Percentiles rank a stretch among this genome's conserved stretches.
Evolutionary conservation across 2,113 vertebrate species (phyloP).

Genomic region (Ochotona curzoniae): DNA sequence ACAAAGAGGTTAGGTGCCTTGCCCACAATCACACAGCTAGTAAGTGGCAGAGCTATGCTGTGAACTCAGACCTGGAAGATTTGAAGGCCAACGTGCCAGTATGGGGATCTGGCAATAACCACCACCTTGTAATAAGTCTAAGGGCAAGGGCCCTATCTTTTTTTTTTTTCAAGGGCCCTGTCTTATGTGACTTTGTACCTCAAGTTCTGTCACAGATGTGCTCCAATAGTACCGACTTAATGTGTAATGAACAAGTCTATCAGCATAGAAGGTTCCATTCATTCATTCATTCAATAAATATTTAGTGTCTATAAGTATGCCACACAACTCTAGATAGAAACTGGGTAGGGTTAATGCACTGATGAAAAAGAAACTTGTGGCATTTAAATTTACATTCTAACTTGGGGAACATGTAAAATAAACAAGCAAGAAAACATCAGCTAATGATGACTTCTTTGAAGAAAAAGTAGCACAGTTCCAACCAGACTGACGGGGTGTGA

Average conservation of each 20-base stretch:
- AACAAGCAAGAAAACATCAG: conserved; percentile 14
- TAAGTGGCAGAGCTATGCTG: background rate
- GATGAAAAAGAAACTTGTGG: background rate
- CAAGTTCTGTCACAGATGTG: background rate
- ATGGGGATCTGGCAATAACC: background rate
- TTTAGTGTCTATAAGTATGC: background rate
- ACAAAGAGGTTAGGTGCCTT: conserved; percentile 2
- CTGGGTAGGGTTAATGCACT: background rate
- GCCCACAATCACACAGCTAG: background rate
- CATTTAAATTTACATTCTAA: conserved; percentile 15
- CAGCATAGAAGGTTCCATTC: background rate
- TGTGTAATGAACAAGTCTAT: background rate
- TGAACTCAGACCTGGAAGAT: background rate
- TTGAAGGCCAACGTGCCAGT: background rate
- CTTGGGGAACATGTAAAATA: background rate
- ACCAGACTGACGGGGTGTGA: background rate
- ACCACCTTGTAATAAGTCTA: conserved; percentile 14
- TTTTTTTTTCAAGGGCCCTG: background rate
- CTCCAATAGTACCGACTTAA: conserved; percentile 1
- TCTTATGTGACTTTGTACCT: conserved; percentile 24
- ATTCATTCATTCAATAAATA: conserved; percentile 26
- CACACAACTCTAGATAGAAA: background rate
- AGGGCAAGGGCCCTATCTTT: background rate
- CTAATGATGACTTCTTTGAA: background rate
- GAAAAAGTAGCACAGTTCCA: background rate